A percentile compares a stretch with the other conserved stretches of the same genome.
Evolutionary conservation across 2,888 invertebrate genomes (phyloP).

Genomic region (Temnothorax rugatulus): DNA sequence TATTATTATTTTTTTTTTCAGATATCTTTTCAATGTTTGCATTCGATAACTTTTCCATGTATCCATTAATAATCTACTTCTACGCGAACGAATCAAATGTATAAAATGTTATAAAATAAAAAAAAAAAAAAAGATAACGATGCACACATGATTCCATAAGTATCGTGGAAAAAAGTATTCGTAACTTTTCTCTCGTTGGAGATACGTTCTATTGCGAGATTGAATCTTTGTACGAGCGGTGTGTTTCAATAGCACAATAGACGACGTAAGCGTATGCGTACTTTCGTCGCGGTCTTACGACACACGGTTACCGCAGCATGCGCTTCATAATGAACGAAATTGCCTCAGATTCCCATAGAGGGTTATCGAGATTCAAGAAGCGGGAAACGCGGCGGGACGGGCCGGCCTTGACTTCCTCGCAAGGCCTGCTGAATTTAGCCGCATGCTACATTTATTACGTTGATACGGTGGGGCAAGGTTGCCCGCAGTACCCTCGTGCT

Average conservation of each 20-base stretch:
- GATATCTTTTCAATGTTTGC: background rate
- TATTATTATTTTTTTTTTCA: background rate
- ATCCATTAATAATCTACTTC: background rate
- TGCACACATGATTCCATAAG: background rate
- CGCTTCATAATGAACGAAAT: slow-evolving; percentile 48
- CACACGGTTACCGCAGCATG: slow-evolving; percentile 15
- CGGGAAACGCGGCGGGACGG: slow-evolving; percentile 14
- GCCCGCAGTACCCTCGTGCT: slow-evolving; percentile 1
- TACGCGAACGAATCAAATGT: background rate
- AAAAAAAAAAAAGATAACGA: background rate
- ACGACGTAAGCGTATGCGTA: background rate
- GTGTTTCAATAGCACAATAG: slow-evolving; percentile 5
- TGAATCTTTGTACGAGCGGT: background rate
- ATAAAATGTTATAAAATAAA: background rate
- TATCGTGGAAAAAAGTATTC: background rate
- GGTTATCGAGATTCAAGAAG: slow-evolving; percentile 54
- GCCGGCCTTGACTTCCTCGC: slow-evolving; percentile 54
- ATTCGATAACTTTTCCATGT: background rate
- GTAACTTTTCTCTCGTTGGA: background rate
- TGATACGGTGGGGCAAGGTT: slow-evolving; percentile 10
- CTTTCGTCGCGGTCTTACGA: slow-evolving; percentile 3
- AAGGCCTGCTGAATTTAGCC: slow-evolving; percentile 21
- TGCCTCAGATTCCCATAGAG: slow-evolving; percentile 30
- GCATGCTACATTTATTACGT: background rate
- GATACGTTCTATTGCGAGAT: background rate